These are phyloP conservation scores for Hafferia zeledoni DNA, from an alignment of 2,797 vertebrate genomes.

Conservation along the genomic window DNA sequence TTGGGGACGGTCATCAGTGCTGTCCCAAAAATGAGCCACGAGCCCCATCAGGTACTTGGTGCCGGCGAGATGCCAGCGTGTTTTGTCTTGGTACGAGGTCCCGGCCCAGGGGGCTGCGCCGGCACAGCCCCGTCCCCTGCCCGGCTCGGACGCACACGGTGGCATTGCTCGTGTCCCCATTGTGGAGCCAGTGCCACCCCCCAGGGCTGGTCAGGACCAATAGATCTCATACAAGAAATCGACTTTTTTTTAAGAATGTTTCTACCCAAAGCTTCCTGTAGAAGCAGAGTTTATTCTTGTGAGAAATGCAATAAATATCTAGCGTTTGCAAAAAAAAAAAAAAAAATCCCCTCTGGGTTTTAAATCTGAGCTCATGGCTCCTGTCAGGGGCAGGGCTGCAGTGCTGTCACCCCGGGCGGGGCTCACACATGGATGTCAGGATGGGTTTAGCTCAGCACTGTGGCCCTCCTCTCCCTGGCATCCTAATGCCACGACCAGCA, in stretches of 20 bases:
- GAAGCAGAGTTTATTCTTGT: slow-evolving; percentile 64
- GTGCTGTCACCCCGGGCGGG: neutral
- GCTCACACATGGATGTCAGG: rapidly evolving
- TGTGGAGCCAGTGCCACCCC: neutral
- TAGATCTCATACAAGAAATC: neutral
- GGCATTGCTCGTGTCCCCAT: neutral
- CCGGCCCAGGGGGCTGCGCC: neutral
- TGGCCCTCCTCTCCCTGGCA: neutral
- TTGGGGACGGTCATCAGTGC: neutral
- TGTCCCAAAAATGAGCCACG: neutral
- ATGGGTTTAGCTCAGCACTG: neutral
- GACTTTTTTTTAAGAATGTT: slow-evolving; percentile 12
- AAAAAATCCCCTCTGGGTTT: neutral
- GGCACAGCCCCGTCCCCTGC: slow-evolving; percentile 44
- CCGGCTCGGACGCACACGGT: neutral
- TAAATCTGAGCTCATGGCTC: rapidly evolving
- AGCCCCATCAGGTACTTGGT: neutral
- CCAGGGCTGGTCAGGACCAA: slow-evolving; percentile 39
- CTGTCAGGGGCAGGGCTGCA: neutral
- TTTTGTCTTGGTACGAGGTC: slow-evolving; percentile 18
- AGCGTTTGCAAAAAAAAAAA: slow-evolving; percentile 1
- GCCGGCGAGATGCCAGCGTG: neutral
- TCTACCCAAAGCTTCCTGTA: slow-evolving; percentile 49
- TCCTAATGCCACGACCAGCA: neutral
- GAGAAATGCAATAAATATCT: slow-evolving; percentile 56